Base-by-base conservation (phyloP, 2,888 invertebrate species). In the Blastobasis adustella region DNA sequence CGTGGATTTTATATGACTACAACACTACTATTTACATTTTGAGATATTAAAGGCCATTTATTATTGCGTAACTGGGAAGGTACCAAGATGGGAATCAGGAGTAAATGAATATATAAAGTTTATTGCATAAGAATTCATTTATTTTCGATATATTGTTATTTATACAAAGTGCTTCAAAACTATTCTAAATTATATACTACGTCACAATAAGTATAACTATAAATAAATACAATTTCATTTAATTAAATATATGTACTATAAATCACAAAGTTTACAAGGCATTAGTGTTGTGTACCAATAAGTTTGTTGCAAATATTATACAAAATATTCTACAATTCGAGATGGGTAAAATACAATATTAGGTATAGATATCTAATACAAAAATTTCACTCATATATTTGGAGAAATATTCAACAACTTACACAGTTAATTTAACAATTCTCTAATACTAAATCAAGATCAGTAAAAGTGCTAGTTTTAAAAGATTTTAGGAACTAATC, bases 201-300 rank as follows among this genome's bases (percentile, higher is more conserved):
- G 57, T 65, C 69, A 70, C 54, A 59, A 54, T 60, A 68, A 62
- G 62, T 65, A 65, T 44, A 67, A 62, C 61, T 68, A 66, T 68
- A 58, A 72, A 82, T 79, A 81, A 79, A 81, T 82, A 80, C 68
- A 75, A 65, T 70, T 67, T 60, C 62, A 55, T 62, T 66, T 65
- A 62, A 23, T 23, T 23, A 23, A 23, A 3, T 23, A 23, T 23
- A 23, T 23, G 23, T 23, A 23, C 23, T 23, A 23, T 23, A 66
- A 73, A 80, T 82, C 82, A 82, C 81, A 82, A 74, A 71, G 63
- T 71, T 64, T 72, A 66, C 60, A 81, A 82, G 78, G 78, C 79
- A 74, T 72, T 66, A 58, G 59, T 52, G 53, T 61, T 62, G 23
- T 23, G 54, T 58, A 64, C 50, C 50, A 50, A 23, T 23, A 23